Evolutionary conservation across 2,113 vertebrate genomes (phyloP).

Genomic region (Garra rufa): DNA sequence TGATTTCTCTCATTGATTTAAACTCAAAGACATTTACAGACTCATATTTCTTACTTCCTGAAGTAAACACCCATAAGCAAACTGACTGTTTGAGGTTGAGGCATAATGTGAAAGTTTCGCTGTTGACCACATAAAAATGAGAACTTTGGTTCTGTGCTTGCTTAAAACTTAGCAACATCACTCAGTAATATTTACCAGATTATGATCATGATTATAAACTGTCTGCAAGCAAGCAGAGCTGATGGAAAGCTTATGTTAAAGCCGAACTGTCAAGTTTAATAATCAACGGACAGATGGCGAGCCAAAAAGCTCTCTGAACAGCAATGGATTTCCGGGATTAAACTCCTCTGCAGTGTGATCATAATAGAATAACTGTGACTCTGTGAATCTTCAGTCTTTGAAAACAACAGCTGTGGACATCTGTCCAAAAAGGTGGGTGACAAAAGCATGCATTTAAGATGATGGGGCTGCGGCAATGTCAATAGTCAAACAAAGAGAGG

Average conservation of each 20-base stretch:
- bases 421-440: not conserved
- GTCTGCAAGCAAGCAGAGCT: not conserved
- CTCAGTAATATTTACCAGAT: not conserved
- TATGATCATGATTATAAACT: not conserved
- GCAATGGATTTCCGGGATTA: constrained; percentile 2
- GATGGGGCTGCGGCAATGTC: not conserved
- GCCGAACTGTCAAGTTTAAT: not conserved
- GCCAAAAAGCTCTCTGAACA: not conserved
- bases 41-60: not conserved
- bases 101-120: not conserved
- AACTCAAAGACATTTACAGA: not conserved
- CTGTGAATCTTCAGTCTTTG: not conserved
- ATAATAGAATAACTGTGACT: not conserved
- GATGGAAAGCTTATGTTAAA: not conserved
- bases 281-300: not conserved
- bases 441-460: not conserved
- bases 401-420: not conserved
- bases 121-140: not conserved
- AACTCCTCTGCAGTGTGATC: not conserved
- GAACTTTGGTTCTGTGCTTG: not conserved
- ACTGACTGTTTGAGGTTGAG: not conserved
- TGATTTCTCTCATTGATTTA: not conserved
- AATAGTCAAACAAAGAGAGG: constrained; percentile 3
- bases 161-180: not conserved
- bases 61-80: not conserved